Evolutionary conservation across 1,140 invertebrate species (phyloP), one percentile per base, ranked within the genome.

Genomic region (Cardiocondyla obscurior): DNA sequence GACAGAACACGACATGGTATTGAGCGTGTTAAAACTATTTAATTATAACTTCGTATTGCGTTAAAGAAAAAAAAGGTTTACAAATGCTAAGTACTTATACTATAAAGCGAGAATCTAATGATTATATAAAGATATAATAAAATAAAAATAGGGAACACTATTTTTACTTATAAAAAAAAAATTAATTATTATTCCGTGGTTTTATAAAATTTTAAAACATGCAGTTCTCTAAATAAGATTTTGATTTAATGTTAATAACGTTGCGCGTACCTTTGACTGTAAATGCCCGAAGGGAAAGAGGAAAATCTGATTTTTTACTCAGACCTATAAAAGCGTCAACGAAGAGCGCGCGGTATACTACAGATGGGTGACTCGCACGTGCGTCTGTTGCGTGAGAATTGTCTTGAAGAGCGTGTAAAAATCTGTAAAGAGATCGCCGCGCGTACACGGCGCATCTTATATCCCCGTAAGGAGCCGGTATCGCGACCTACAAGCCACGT

Each of bases 401-500:
- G 62, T 67, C 22, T 62, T 36, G 51, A 58, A 7, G 19, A 65
- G 16, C 55, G 64, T 49, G 39, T 42, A 16, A 49, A 62, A 60
- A 36, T 67, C 28, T 33, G 33, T 10, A 6, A 70, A 62, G 49
- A 36, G 36, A 36, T 30, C 19, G 57, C 14, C n/a, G 19, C 14
- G 69, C 33, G 58, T 79, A 81, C 25, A 19, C 62, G 58, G 67
- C 46, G 33, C 76, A 30, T 49, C 60, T 33, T 85, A 55, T 64
- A 49, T 39, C 69, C 70, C 53, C 49, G 44, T 86, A 73, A 57
- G 42, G 81, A 84, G 39, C 60, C 64, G 25, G 42, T 57, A 16
- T 77, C 67, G 53, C 55, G 55, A 69, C 72, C 72, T 67, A 85
- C 73, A 76, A 83, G 83, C 65, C 87, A 49, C 84, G 44, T 55